Evolutionary conservation across 2,888 invertebrate genomes (phyloP).

Genomic region (Adelphocoris suturalis): DNA sequence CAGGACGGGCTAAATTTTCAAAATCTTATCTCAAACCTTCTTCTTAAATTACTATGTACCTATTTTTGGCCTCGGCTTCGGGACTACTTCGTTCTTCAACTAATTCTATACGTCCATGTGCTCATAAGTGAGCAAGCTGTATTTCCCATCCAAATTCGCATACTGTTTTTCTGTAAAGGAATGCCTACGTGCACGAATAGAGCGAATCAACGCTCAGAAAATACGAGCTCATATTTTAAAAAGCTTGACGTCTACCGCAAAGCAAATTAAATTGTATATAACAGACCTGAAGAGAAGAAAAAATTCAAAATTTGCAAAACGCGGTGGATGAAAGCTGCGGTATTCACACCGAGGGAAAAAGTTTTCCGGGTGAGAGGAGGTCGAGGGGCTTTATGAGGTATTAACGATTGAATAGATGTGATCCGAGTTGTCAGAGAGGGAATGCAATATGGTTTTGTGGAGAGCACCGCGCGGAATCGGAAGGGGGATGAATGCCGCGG

Average conservation of each 20-base stretch:
- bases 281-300: neutral
- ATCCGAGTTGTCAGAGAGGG: constrained; percentile 52
- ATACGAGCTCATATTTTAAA: neutral
- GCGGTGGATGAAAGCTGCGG: neutral
- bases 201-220: neutral
- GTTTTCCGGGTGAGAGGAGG: constrained; percentile 57
- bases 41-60: no score
- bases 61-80: no score
- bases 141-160: no score
- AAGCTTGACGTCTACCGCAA: neutral
- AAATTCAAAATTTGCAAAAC: neutral
- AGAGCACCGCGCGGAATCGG: constrained; percentile 42
- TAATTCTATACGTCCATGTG: no score
- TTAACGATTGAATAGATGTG: constrained; percentile 63
- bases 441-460: constrained; percentile 57
- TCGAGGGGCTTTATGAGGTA: constrained; percentile 55
- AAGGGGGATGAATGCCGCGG: constrained; percentile 58
- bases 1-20: no score
- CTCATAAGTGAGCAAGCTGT: no score
- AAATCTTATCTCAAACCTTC: no score
- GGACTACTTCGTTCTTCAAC: no score
- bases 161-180: no score
- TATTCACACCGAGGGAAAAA: constrained; percentile 31
- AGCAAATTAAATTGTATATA: neutral
- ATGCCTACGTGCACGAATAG: neutral